phyloP scores from a whole-genome alignment of 2,113 vertebrate genomes.

The Crotophaga sulcirostris region DNA sequence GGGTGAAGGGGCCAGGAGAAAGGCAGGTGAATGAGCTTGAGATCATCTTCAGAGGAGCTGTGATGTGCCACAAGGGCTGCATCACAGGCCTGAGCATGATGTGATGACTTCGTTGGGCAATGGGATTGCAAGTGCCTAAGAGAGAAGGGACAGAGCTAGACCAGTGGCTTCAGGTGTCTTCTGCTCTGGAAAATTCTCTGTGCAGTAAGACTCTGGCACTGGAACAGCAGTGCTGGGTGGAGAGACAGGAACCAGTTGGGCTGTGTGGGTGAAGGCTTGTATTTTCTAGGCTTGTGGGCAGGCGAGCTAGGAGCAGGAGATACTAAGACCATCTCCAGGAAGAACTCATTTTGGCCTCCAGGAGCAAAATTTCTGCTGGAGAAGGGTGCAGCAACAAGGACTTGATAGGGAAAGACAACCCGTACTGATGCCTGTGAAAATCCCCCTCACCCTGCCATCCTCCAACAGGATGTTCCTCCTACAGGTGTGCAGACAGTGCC shows the following conservation, averaged over 20 bases:
- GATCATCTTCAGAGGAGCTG: not conserved
- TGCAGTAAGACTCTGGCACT: not conserved
- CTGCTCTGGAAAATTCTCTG: not conserved
- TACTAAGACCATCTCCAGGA: not conserved
- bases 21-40: not conserved
- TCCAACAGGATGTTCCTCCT: not conserved
- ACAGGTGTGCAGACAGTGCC: rapidly evolving
- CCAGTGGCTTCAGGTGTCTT: not conserved
- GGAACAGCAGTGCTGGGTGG: not conserved
- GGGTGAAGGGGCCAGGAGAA: not conserved
- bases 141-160: not conserved
- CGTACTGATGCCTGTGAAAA: not conserved
- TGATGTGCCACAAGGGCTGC: not conserved
- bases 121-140: not conserved
- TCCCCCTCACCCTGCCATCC: not conserved
- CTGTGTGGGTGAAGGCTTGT: not conserved
- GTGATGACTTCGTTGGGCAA: not conserved
- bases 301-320: not conserved
- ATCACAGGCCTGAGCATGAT: not conserved
- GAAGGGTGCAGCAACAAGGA: not conserved
- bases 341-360: not conserved
- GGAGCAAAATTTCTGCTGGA: not conserved
- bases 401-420: not conserved
- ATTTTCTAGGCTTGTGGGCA: not conserved
- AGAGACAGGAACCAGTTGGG: not conserved